These are phyloP conservation scores for Drosophila sulfurigaster DNA, from an alignment of 1,140 invertebrate species.

Conservation along the genomic window DNA sequence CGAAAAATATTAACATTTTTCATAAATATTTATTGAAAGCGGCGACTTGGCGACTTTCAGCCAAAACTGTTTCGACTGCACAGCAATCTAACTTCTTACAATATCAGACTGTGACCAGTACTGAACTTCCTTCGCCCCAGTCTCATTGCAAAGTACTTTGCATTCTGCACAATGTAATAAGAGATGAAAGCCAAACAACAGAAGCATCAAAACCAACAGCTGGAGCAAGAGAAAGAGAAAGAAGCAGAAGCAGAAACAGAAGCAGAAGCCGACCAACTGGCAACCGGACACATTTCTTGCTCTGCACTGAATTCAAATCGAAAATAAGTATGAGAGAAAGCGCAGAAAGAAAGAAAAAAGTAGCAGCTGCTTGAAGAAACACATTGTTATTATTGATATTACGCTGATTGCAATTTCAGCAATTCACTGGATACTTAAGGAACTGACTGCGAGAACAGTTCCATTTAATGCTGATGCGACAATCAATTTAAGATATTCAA, in stretches of 20 bases:
- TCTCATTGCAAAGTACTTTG: slow-evolving; percentile 61
- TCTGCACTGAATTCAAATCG: slow-evolving; percentile 23
- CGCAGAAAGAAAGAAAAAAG: slow-evolving; percentile 18
- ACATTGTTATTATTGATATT: slow-evolving; percentile 68
- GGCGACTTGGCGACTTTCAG: slow-evolving; percentile 31
- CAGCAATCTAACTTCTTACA: slow-evolving; percentile 65
- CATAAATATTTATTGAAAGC: slow-evolving; percentile 78
- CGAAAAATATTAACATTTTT: slow-evolving; percentile 68
- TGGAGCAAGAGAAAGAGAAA: background rate
- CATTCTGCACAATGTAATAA: slow-evolving; percentile 70
- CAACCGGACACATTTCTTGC: slow-evolving; percentile 40
- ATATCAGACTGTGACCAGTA: slow-evolving; percentile 30
- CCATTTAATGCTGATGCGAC: slow-evolving; percentile 14
- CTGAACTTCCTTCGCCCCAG: background rate
- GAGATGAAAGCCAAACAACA: slow-evolving; percentile 65
- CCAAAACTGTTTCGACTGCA: slow-evolving; percentile 53
- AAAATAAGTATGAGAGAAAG: slow-evolving; percentile 19
- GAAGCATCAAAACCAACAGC: slow-evolving; percentile 18
- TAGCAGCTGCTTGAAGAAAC: slow-evolving; percentile 55
- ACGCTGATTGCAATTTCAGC: slow-evolving; percentile 24
- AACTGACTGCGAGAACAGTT: background rate
- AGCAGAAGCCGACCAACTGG: slow-evolving; percentile 22
- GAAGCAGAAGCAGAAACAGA: background rate
- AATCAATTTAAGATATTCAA: slow-evolving; percentile 4
- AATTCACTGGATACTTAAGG: background rate